Evolutionary conservation across 2,888 invertebrate genomes (phyloP).

Genomic region (Cryptocephalus primarius): DNA sequence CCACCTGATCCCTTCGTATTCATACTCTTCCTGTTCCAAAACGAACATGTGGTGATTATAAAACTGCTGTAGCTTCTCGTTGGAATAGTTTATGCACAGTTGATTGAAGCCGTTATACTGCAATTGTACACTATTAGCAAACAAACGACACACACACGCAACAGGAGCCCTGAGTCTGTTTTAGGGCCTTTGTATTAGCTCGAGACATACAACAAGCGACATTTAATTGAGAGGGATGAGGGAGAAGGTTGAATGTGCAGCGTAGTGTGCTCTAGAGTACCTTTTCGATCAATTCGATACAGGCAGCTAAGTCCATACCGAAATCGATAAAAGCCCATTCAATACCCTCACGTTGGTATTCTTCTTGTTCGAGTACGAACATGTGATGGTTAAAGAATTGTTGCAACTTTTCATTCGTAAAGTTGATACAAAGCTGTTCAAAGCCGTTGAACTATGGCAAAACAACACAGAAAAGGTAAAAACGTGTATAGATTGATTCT

Average conservation of each 20-base stretch:
- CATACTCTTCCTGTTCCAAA: slow-evolving; percentile 91
- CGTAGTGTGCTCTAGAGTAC: slow-evolving; percentile 36
- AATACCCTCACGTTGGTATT: slow-evolving; percentile 83
- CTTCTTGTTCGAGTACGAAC: slow-evolving; percentile 90
- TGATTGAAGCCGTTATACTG: slow-evolving; percentile 93
- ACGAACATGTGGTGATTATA: slow-evolving; percentile 97
- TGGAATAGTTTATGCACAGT: slow-evolving; percentile 93
- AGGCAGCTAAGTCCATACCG: slow-evolving; percentile 81
- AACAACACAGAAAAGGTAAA: slow-evolving; percentile 20
- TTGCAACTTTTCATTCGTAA: slow-evolving; percentile 87
- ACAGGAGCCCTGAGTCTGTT: background rate
- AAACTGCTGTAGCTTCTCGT: slow-evolving; percentile 91
- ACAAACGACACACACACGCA: background rate
- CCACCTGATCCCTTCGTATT: slow-evolving; percentile 84
- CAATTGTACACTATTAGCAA: slow-evolving; percentile 19
- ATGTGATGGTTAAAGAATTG: slow-evolving; percentile 94
- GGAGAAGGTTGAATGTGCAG: slow-evolving; percentile 1
- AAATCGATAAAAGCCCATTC: slow-evolving; percentile 90
- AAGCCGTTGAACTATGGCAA: slow-evolving; percentile 69
- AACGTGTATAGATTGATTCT: slow-evolving; percentile 15
- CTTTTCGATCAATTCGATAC: slow-evolving; percentile 73
- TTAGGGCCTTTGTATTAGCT: background rate
- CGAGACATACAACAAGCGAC: background rate
- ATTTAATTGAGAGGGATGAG: background rate
- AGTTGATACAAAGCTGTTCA: slow-evolving; percentile 90